Evolutionary conservation across 2,113 vertebrate species (phyloP).

Genomic region (Triplophysa dalaica): DNA sequence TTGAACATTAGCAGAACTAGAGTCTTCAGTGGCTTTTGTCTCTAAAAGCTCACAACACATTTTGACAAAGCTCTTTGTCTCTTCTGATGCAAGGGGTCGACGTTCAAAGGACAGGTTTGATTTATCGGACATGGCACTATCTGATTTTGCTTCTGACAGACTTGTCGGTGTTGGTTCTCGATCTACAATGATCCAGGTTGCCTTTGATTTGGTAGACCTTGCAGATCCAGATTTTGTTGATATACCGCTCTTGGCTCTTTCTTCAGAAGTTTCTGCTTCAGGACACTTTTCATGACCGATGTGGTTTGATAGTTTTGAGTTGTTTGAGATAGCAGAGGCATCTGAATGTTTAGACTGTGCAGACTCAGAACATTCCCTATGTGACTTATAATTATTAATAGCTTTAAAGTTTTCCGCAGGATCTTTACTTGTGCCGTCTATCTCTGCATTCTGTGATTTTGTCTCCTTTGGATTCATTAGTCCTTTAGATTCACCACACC

Average conservation of each 20-base stretch:
- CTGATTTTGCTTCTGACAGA: conserved; percentile 26
- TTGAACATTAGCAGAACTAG: conserved; percentile 16
- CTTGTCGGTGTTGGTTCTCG: conserved; percentile 2
- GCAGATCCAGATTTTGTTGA: conserved; percentile 27
- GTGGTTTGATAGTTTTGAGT: conserved; percentile 3
- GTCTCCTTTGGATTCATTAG: conserved; percentile 22
- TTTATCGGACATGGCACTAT: conserved; percentile 30
- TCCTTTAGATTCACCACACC: conserved; percentile 64
- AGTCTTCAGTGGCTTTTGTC: conserved; percentile 4
- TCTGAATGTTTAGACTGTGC: conserved; percentile 29
- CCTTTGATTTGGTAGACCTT: conserved; percentile 23
- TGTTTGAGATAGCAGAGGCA: conserved; percentile 18
- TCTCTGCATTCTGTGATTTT: conserved; percentile 23
- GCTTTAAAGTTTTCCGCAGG: conserved; percentile 1
- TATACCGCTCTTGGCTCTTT: conserved; percentile 21
- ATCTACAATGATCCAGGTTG: conserved; percentile 17
- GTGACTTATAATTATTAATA: conserved; percentile 27
- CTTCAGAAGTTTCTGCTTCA: conserved; percentile 14
- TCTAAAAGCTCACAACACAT: conserved; percentile 39
- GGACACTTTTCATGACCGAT: conserved; percentile 16
- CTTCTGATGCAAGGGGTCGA: background rate
- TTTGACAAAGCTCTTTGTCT: conserved; percentile 58
- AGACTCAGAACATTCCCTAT: conserved; percentile 14
- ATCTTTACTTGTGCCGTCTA: conserved; percentile 28
- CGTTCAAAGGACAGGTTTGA: conserved; percentile 25